Evolutionary conservation across 1,140 invertebrate genomes (phyloP).

Genomic region (Aphelenchoides fujianensis): DNA sequence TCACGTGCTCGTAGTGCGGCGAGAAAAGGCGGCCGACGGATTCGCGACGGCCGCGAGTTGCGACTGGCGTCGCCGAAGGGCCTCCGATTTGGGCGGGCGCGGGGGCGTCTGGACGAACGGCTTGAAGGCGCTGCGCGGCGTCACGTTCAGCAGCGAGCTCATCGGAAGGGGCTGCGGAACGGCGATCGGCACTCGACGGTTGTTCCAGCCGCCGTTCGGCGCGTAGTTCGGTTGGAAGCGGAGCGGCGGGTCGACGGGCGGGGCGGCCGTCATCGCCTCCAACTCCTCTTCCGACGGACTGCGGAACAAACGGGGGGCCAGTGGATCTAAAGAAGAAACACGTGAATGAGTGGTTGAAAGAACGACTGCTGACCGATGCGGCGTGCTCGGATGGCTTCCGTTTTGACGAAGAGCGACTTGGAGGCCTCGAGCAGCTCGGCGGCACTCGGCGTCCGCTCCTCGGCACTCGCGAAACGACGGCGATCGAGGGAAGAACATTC

Average conservation of each 20-base stretch:
- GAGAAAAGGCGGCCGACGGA: not conserved
- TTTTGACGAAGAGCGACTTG: conserved; percentile 15
- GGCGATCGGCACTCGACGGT: not conserved
- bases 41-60: not conserved
- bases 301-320: not conserved
- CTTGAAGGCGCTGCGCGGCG: not conserved
- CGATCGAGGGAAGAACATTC: conserved; percentile 6
- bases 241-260: not conserved
- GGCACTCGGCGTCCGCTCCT: conserved; percentile 6
- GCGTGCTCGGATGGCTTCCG: not conserved
- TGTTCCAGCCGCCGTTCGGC: not conserved
- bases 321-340: conserved; percentile 15
- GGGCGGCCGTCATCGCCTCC: not conserved
- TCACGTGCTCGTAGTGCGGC: conserved; percentile 9
- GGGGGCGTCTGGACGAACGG: not conserved
- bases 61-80: not conserved
- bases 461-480: not conserved
- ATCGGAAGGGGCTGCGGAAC: not conserved
- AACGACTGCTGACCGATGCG: not conserved
- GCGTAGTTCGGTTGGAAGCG: not conserved
- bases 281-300: conserved; percentile 17
- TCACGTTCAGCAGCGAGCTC: not conserved
- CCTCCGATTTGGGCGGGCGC: not conserved
- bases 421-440: conserved; percentile 18
- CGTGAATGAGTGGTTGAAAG: too few relatives aligned